Conservation (phyloP, 2,113 vertebrate genomes). For the Pseudorasbora parva region DNA sequence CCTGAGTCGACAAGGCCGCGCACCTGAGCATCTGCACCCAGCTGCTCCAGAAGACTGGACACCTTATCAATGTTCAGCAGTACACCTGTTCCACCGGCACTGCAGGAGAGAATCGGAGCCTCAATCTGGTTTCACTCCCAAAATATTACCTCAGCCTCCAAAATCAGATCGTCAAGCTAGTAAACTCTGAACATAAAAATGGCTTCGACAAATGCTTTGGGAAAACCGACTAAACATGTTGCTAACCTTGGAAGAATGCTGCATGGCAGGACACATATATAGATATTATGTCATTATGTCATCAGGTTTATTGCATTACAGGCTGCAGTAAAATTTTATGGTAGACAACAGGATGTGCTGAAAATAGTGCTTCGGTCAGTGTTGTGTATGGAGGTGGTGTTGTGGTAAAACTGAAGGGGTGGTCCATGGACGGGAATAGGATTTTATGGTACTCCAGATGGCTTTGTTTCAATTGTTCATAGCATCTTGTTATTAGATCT, state of each 20-base stretch:
- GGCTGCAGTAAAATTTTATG: conserved; percentile 58
- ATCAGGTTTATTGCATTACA: conserved; percentile 47
- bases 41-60: conserved; percentile 76
- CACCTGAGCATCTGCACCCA: conserved; percentile 80
- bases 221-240: conserved; percentile 44
- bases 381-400: conserved; percentile 39
- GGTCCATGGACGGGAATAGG: conserved; percentile 32
- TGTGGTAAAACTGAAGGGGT: conserved; percentile 30
- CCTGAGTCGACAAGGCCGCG: conserved; percentile 83
- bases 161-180: not conserved
- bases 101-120: conserved; percentile 56
- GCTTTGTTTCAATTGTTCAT: conserved; percentile 45
- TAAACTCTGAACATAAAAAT: not conserved
- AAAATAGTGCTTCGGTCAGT: conserved; percentile 64
- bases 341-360: conserved; percentile 62
- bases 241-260: conserved; percentile 63
- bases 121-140: conserved; percentile 39
- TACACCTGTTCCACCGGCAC: conserved; percentile 83
- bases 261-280: conserved; percentile 58
- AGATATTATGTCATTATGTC: conserved; percentile 62
- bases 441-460: conserved; percentile 50
- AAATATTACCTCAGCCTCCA: not conserved
- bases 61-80: conserved; percentile 82
- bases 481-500: conserved; percentile 40
- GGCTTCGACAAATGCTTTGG: conserved; percentile 25